Conservation (phyloP, 2,113 vertebrate genomes). For the Stercorarius parasiticus region DNA sequence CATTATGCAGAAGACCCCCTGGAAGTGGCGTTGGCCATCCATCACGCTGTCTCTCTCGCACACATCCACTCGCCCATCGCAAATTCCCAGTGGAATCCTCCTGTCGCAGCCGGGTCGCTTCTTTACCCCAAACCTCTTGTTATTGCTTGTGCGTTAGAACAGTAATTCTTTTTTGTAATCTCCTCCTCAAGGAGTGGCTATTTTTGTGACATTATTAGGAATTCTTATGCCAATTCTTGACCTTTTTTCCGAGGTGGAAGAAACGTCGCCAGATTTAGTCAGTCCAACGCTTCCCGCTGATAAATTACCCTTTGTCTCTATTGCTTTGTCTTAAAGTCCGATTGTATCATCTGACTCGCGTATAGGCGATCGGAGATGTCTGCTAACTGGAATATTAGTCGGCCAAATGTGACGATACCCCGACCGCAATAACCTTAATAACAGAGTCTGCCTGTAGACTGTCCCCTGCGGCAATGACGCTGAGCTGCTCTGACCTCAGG, state of each 20-base stretch:
- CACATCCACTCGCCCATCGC: too few species aligned
- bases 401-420: background rate
- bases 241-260: background rate
- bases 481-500: background rate
- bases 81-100: background rate
- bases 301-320: background rate
- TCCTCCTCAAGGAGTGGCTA: background rate
- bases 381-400: background rate
- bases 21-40: background rate
- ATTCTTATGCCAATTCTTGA: background rate
- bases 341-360: background rate
- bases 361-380: background rate
- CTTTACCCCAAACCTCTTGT: background rate
- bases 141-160: background rate
- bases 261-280: background rate
- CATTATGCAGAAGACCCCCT: background rate
- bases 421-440: background rate
- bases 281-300: background rate
- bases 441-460: background rate
- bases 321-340: background rate
- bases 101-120: background rate
- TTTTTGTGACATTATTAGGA: rapidly evolving
- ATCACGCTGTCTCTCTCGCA: background rate
- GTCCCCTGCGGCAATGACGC: background rate
- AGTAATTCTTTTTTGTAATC: background rate